phyloP scores from a whole-genome alignment of 2,888 invertebrate species.

The Drosophila putrida region DNA sequence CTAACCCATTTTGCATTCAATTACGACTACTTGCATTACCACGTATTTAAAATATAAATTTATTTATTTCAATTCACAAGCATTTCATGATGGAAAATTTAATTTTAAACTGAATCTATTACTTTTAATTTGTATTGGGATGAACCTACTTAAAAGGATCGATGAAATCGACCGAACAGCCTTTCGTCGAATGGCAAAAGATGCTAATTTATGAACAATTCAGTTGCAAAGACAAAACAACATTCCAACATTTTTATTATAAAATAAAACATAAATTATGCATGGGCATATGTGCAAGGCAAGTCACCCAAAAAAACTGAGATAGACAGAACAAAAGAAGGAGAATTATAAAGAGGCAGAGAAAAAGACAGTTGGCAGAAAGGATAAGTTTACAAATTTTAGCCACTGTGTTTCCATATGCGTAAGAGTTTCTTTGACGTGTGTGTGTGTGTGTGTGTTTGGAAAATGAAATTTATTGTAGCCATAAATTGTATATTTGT shows the following conservation, averaged over 20 bases:
- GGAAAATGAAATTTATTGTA: constrained; percentile 61
- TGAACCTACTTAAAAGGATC: neutral
- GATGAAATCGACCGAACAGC: neutral
- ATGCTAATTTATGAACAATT: constrained; percentile 52
- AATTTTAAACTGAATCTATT: neutral
- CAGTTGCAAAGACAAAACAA: constrained; percentile 39
- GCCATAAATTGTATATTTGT: constrained; percentile 68
- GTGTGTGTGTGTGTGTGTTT: constrained; percentile 24
- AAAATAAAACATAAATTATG: constrained; percentile 68
- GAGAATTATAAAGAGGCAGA: neutral
- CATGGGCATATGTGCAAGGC: constrained; percentile 57
- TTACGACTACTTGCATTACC: too few species aligned
- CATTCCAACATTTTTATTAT: constrained; percentile 53
- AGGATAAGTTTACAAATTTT: constrained; percentile 12
- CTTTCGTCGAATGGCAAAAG: constrained; percentile 21
- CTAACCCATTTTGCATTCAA: neutral
- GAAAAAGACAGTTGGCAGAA: neutral
- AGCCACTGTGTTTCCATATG: constrained; percentile 30
- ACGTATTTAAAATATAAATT: too few species aligned
- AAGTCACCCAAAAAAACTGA: constrained; percentile 15
- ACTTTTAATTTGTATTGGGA: neutral
- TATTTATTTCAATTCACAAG: neutral
- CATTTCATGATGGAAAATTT: neutral
- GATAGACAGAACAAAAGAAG: neutral
- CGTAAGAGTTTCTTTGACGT: neutral